These are phyloP conservation scores for Cydia amplana DNA, from an alignment of 1,140 invertebrate genomes.

Conservation along the genomic window DNA sequence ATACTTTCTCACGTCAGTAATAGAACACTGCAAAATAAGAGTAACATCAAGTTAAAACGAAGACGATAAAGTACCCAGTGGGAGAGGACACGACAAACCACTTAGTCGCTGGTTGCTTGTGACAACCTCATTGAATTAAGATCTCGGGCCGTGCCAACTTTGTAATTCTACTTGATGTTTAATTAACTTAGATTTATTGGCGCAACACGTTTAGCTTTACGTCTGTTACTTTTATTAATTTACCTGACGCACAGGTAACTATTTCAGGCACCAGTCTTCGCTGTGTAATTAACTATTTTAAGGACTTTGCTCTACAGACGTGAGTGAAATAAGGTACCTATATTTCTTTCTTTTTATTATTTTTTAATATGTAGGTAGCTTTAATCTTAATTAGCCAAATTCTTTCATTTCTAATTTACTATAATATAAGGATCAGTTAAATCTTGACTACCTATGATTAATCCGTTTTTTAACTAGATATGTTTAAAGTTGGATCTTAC, in stretches of 20 bases:
- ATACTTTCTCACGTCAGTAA: conserved; percentile 19
- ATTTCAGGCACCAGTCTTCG: background rate
- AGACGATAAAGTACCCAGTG: conserved; percentile 52
- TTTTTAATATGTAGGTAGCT: too few relatives aligned
- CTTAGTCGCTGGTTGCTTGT: conserved; percentile 53
- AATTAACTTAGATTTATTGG: conserved; percentile 29
- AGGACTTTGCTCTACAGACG: too few relatives aligned
- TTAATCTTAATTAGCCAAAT: too few relatives aligned
- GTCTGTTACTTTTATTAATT: conserved; percentile 12
- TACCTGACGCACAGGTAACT: background rate
- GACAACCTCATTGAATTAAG: conserved; percentile 54
- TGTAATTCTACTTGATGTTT: conserved; percentile 28
- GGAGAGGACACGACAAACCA: conserved; percentile 63
- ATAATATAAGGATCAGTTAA: too few relatives aligned
- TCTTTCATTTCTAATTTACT: too few relatives aligned
- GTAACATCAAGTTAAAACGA: conserved; percentile 48
- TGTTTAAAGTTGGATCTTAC: too few relatives aligned
- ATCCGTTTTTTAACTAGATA: too few relatives aligned
- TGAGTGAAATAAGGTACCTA: too few relatives aligned
- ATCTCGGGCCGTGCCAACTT: conserved; percentile 37
- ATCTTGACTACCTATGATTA: too few relatives aligned
- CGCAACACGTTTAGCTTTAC: background rate
- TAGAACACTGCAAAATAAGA: conserved; percentile 52
- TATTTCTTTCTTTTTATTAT: too few relatives aligned
- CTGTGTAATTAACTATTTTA: background rate